Percentiles rank a stretch among this genome's conserved stretches.
These are phyloP conservation scores for Heliconius sara DNA, from an alignment of 2,888 invertebrate genomes.

Conservation along the genomic window DNA sequence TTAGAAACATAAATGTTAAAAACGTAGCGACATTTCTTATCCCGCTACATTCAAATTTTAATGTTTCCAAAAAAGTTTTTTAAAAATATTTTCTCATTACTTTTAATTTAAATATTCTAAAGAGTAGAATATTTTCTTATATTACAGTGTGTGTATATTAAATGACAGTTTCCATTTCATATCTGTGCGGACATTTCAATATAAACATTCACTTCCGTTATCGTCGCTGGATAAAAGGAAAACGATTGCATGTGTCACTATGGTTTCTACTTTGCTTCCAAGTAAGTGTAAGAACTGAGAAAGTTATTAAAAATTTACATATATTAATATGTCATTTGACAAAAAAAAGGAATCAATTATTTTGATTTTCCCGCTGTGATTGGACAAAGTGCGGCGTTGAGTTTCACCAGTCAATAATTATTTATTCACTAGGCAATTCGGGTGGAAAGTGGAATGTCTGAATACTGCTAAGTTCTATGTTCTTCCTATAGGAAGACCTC, in stretches of 20 bases:
- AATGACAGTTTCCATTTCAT: conserved; percentile 4
- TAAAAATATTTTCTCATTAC: not conserved
- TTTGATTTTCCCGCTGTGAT: not conserved
- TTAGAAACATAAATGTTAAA: too few relatives aligned
- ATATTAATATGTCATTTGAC: not conserved
- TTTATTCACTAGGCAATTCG: not conserved
- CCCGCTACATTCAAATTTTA: too few relatives aligned
- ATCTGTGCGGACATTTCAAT: conserved; percentile 9
- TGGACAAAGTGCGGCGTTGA: not conserved
- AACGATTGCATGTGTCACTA: conserved; percentile 11
- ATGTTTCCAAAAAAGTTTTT: too few relatives aligned
- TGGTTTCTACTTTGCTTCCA: not conserved
- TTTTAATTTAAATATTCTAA: not conserved
- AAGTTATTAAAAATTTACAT: not conserved
- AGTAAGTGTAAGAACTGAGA: not conserved
- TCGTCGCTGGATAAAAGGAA: conserved; percentile 14
- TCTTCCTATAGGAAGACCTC: not conserved
- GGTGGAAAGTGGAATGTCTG: not conserved
- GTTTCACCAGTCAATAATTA: not conserved
- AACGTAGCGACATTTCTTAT: too few relatives aligned
- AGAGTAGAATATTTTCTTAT: too few relatives aligned
- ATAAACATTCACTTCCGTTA: conserved; percentile 11
- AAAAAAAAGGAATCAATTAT: not conserved
- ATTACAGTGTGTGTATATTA: not conserved
- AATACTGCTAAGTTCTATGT: not conserved